phyloP scores from a whole-genome alignment of 35 echinoderm and acorn worm genomes.

The Apostichopus japonicus region DNA sequence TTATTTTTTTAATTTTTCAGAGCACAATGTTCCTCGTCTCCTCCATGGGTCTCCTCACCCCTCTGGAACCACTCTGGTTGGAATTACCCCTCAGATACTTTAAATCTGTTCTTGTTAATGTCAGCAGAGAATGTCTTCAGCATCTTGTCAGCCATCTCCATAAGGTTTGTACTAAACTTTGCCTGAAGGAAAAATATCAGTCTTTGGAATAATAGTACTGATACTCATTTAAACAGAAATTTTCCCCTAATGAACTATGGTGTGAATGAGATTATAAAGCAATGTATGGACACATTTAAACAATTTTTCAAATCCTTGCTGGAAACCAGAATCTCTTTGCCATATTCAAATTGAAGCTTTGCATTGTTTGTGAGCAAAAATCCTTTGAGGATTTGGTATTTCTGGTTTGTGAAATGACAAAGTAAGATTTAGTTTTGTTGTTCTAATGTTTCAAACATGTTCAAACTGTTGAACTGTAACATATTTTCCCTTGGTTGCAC shows the following conservation, averaged over 20 bases:
- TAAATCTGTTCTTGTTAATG: constrained; percentile 63
- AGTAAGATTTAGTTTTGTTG: no score
- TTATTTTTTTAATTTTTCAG: constrained; percentile 21
- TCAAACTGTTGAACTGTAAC: no score
- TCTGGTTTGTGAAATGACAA: no score
- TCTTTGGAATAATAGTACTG: no score
- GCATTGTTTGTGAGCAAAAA: no score
- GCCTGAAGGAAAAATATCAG: no score
- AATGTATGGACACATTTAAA: background rate
- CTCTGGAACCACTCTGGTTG: constrained; percentile 61
- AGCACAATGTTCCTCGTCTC: constrained; percentile 56
- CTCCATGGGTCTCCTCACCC: constrained; percentile 54
- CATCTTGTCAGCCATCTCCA: constrained; percentile 17
- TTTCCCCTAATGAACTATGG: background rate
- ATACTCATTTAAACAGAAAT: background rate
- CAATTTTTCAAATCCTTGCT: no score
- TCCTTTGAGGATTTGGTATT: no score
- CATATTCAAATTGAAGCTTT: no score
- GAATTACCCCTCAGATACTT: constrained; percentile 62
- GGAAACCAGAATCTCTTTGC: no score
- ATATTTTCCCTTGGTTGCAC: no score
- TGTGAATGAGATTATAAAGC: background rate
- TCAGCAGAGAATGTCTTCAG: constrained; percentile 52
- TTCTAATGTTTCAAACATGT: no score
- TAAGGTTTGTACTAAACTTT: constrained; percentile 23